phyloP scores from a whole-genome alignment of 2,888 invertebrate species.

The Lasioglossum villosulum region DNA sequence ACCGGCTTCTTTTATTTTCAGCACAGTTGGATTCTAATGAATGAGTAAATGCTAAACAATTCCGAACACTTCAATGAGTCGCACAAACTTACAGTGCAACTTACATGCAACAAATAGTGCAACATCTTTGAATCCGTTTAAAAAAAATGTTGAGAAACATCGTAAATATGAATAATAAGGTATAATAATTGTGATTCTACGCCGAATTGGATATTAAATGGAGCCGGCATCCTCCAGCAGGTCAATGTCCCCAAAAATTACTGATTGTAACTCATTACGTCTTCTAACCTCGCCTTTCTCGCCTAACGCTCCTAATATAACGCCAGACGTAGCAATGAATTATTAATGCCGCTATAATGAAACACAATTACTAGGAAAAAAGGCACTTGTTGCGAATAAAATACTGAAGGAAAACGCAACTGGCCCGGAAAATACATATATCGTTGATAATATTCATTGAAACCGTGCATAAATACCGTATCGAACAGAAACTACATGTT shows the following conservation, averaged over 20 bases:
- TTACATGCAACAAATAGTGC: too few relatives aligned
- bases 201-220: not conserved
- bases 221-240: slow-evolving; percentile 4
- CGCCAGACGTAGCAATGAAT: slow-evolving; percentile 43
- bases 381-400: slow-evolving; percentile 6
- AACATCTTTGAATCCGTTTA: not conserved
- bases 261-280: slow-evolving; percentile 36
- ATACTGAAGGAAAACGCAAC: not conserved
- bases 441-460: not conserved
- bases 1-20: not conserved
- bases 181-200: not conserved
- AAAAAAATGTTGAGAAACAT: not conserved
- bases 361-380: slow-evolving; percentile 45
- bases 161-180: not conserved
- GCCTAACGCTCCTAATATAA: slow-evolving; percentile 34
- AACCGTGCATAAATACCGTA: not conserved
- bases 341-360: slow-evolving; percentile 47
- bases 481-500: not conserved
- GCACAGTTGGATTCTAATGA: not conserved
- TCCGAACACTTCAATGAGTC: not conserved
- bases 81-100: not conserved
- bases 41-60: not conserved
- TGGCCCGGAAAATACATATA: not conserved
- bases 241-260: slow-evolving; percentile 50
- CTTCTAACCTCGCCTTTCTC: slow-evolving; percentile 31